Base-by-base conservation (phyloP, 2,113 vertebrate genomes). In the Thamnophis sirtalis region DNA sequence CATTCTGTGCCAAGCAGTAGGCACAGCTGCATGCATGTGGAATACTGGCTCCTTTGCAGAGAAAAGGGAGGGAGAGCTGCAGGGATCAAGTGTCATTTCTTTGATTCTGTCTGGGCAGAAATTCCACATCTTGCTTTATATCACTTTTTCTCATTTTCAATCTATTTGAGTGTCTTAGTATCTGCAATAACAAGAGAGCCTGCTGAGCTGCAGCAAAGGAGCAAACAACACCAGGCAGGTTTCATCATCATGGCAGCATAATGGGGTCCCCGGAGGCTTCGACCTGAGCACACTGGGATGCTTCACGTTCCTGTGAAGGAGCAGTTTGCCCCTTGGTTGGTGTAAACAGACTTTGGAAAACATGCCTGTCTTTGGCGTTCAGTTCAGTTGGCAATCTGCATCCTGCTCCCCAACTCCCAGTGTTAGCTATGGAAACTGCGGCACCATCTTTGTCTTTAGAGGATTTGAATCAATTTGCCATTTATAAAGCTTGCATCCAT, bases 11-110 rank as follows among this genome's bases (percentile, higher is more conserved):
- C 80, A 86, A 89, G 51, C 55, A 60, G 73, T 48, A 86, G 56
- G 91, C 80, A 89, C 88, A 89, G 91, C 87, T 86, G 88, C 88
- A 86, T 43, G 91, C 91, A 54, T 92, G 91, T 92, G 87, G n/a
- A 85, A 33, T 43, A 5, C 55, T 85, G 80, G 55, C 63, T 63
- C 73, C 55, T 89, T 86, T 86, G 80, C 91, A 86, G 91, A 33
- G n/a, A n/a, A n/a, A 60, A 48, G 28, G 6, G 24, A n/a, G 38
- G 80, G 26, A 54, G 68, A 38, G 54, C 50, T 53, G 43, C 21
- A 33, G 49, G 28, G 89, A 92, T 89, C 73, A 92, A 92, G 85
- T 92, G 80, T 92, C 88, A 89, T 92, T 92, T 73, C 13, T 80
- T 88, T 89, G 88, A 89, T 33, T 92, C 88, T 63, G 48, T 55